Evolutionary conservation across 1,140 invertebrate genomes (phyloP).

Genomic region (Penaeus indicus): DNA sequence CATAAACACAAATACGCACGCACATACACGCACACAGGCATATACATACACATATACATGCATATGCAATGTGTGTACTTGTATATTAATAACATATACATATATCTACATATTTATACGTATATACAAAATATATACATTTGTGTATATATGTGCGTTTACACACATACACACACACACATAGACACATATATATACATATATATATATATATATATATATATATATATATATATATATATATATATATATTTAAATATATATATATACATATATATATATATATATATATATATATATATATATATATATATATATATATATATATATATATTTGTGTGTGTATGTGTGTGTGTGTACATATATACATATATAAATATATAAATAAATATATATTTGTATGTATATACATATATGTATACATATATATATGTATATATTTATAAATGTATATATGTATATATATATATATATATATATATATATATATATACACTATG

Average conservation of each 20-base stretch:
- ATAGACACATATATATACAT: conserved; percentile 11
- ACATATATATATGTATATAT: conserved; percentile 29
- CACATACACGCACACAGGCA: neutral
- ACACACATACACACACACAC: neutral
- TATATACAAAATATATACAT: no score
- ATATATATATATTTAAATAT: conserved; percentile 10
- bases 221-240: conserved; percentile 21
- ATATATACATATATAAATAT: conserved; percentile 26
- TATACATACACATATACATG: neutral
- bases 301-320: neutral
- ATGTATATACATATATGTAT: conserved; percentile 10
- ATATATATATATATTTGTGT: neutral
- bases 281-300: neutral
- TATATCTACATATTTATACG: no score
- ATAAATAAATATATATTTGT: conserved; percentile 30
- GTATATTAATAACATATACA: no score
- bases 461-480: neutral
- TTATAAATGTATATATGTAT: conserved; percentile 39
- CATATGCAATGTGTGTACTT: no score
- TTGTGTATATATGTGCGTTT: no score
- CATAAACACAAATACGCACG: no score
- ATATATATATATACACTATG: neutral
- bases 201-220: neutral
- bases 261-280: neutral
- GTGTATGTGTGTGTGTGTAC: neutral